Evolutionary conservation across 2,888 invertebrate genomes (phyloP), one percentile per base, ranked within the genome.

Genomic region (Parnassius mnemosyne): DNA sequence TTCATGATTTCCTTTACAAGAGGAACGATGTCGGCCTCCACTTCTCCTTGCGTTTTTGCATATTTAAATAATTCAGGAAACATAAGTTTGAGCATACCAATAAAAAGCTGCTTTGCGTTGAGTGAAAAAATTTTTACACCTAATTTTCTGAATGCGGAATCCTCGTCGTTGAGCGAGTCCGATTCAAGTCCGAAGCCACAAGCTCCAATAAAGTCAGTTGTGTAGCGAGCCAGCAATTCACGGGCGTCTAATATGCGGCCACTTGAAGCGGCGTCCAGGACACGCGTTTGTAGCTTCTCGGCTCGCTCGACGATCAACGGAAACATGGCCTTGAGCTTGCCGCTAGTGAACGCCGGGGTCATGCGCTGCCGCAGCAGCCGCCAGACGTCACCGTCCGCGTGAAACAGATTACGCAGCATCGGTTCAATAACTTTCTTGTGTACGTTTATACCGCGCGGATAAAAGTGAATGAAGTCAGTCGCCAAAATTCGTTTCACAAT

Each of bases 141-240:
- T 0, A 85, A 76, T 63, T 80, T 75, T 43, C 81, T 75, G 67
- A 85, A 84, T 0, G 76, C 71, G 0, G 84, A 85, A 51, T 80
- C 64, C 1, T 86, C 85, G 2, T 81, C 77, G 47, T 77, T 73
- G 9, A 84, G 76, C 0, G 83, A 78, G 65, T 84, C 81, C 0
- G 80, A 71, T 53, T 85, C 81, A 50, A 87, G 77, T 0, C 86
- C 86, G 43, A 86, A 85, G 16, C 81, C 85, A 57, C 81, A 82
- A 25, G 85, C 84, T 9, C 86, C 85, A 55, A 86, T 85, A 67
- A 85, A 83, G 67, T 85, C 86, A 11, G 81, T 85, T 41, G 84
- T 85, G 69, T 81, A 85, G 9, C 85, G 78, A n/a, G 80, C 83
- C 85, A 85, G 84, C 34, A 85, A 77, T 60, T 87, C 85, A 0